Percentiles rank a stretch among this genome's conserved stretches.
Evolutionary conservation across 2,888 invertebrate genomes (phyloP).

Genomic region (Acrobasis repandana): DNA sequence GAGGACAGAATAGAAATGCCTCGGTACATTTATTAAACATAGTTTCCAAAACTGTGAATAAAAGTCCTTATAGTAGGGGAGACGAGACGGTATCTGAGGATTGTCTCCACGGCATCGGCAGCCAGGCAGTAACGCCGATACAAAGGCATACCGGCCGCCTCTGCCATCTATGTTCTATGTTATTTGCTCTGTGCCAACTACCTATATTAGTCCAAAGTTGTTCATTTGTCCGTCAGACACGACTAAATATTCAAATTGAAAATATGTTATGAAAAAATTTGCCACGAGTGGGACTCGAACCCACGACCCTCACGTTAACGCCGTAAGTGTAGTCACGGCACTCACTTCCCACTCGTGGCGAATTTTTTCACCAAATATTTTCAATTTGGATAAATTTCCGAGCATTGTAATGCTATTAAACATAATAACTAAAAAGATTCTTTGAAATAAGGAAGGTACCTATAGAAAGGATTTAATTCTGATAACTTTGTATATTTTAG

Average conservation of each 20-base stretch:
- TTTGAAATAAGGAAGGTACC: not conserved
- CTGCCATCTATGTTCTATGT: constrained; percentile 38
- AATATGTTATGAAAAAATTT: no score
- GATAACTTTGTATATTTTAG: not conserved
- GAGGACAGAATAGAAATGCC: no score
- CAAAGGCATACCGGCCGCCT: constrained; percentile 45
- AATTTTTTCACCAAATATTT: no score
- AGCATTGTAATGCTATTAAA: no score
- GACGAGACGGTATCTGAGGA: constrained; percentile 37
- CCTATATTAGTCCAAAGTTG: constrained; percentile 32
- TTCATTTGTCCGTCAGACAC: not conserved
- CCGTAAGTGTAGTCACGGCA: no score
- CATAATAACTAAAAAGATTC: no score
- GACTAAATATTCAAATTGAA: no score
- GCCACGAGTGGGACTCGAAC: no score
- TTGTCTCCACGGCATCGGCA: constrained; percentile 24
- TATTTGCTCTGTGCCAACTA: constrained; percentile 39
- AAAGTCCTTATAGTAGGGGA: not conserved
- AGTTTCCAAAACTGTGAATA: not conserved
- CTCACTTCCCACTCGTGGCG: no score
- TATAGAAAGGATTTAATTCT: not conserved
- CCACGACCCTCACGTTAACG: no score
- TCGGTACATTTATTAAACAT: no score
- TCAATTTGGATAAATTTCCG: no score
- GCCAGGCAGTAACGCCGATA: constrained; percentile 34